phyloP scores from a whole-genome alignment of 2,113 vertebrate genomes.

The Tachycineta bicolor region DNA sequence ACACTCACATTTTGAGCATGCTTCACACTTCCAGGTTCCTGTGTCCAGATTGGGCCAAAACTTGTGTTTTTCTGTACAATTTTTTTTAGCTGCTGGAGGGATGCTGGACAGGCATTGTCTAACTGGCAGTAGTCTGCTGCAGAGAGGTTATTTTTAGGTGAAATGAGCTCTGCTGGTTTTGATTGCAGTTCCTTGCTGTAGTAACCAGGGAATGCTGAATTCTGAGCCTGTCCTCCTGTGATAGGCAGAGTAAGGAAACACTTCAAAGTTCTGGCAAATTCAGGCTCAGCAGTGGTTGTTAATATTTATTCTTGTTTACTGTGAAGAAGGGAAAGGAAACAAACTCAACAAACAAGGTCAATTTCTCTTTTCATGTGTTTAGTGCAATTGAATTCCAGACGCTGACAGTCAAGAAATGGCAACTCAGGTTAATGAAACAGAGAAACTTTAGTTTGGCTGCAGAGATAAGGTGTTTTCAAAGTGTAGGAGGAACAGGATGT shows the following conservation, averaged over 20 bases:
- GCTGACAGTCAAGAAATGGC: background rate
- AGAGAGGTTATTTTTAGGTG: constrained; percentile 3
- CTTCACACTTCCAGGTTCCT: background rate
- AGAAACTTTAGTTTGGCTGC: background rate
- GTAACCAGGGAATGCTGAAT: background rate
- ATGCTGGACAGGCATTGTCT: background rate
- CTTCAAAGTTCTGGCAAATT: background rate
- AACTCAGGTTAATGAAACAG: background rate
- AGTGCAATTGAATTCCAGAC: background rate
- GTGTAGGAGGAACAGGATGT: background rate
- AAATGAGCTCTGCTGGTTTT: background rate
- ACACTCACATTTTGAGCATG: accelerated
- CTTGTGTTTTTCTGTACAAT: background rate
- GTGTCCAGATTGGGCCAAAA: background rate
- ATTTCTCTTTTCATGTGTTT: background rate
- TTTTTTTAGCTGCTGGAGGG: background rate
- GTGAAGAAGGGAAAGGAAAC: background rate
- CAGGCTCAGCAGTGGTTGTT: background rate
- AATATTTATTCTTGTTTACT: background rate
- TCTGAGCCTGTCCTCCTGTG: background rate
- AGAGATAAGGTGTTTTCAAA: background rate
- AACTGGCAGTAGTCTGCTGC: background rate
- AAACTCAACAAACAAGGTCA: background rate
- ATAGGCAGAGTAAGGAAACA: background rate
- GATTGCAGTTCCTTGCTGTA: background rate